Evolutionary conservation across 2,888 invertebrate genomes (phyloP), one percentile per base, ranked within the genome.

Genomic region (Stomorhina lunata): DNA sequence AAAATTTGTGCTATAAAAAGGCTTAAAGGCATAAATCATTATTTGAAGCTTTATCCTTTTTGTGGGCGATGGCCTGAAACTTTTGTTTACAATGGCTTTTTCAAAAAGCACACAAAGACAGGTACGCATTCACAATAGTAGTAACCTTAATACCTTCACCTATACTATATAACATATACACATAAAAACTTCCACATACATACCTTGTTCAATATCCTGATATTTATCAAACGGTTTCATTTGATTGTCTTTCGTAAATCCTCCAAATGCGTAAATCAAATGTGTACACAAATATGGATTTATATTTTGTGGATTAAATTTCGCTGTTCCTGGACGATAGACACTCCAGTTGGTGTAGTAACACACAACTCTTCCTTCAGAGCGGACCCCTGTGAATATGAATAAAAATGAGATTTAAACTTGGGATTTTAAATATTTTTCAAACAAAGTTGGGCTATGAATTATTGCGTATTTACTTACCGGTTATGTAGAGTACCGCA

Each of bases 281-380:
- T 98, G 97, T 40, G 97, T 97, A 92, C 98, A 98, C 79, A 98
- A 93, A 90, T 97, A 97, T 0, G 98, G 98, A 93, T 98, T 97
- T 90, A 98, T 98, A 90, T 98, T 97, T 91, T 97, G 96, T 0
- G 98, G 97, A 88, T 95, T 95, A 92, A 97, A 98, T 90, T 96
- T 96, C 61, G 97, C 97, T 4, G 96, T 95, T 68, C 97, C 97
- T 2, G 97, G 97, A 83, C 97, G 93, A 91, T 97, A 97, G 48
- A 97, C 96, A 84, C 97, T 97, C 97, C 97, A 97, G 92, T 97
- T 97, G 53, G 97, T 97, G 92, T 97, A 97, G 92, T 97, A 97
- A 89, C 97, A 97, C 72, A 97, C 97, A 87, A 97, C 95, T 86
- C 95, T 94, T 73, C 94, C 94, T 90, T 96, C 95, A 82, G 90